Conservation (phyloP, 2,113 vertebrate genomes). For the Myrmecophaga tridactyla region DNA sequence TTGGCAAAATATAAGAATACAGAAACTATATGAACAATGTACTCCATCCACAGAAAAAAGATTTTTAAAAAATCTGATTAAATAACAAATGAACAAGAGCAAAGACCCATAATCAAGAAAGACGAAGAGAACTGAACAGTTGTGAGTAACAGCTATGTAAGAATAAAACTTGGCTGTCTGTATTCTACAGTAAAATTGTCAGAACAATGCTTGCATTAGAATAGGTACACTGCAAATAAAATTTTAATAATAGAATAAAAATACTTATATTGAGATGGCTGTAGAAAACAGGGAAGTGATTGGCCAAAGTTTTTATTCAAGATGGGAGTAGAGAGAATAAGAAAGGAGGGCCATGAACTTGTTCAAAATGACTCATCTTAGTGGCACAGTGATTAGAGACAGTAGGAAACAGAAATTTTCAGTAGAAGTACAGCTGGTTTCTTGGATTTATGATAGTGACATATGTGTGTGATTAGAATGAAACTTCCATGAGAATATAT, state of each 20-base stretch:
- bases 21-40: background rate
- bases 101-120: background rate
- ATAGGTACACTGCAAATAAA: background rate
- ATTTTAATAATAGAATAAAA: background rate
- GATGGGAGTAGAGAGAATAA: background rate
- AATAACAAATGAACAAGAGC: background rate
- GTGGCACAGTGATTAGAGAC: background rate
- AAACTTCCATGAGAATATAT: background rate
- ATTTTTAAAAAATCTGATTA: background rate
- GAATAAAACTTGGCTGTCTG: background rate
- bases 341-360: background rate
- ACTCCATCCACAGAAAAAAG: background rate
- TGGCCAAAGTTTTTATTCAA: background rate
- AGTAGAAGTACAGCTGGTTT: background rate
- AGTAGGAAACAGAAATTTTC: background rate
- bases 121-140: background rate
- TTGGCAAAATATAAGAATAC: background rate
- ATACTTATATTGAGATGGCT: background rate
- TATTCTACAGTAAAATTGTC: background rate
- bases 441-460: background rate
- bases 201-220: background rate
- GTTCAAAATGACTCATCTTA: background rate
- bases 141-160: background rate
- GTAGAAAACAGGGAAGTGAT: background rate
- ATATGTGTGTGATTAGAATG: background rate